phyloP scores from a whole-genome alignment of 1,140 invertebrate species.

The Drosophila ohnishii region DNA sequence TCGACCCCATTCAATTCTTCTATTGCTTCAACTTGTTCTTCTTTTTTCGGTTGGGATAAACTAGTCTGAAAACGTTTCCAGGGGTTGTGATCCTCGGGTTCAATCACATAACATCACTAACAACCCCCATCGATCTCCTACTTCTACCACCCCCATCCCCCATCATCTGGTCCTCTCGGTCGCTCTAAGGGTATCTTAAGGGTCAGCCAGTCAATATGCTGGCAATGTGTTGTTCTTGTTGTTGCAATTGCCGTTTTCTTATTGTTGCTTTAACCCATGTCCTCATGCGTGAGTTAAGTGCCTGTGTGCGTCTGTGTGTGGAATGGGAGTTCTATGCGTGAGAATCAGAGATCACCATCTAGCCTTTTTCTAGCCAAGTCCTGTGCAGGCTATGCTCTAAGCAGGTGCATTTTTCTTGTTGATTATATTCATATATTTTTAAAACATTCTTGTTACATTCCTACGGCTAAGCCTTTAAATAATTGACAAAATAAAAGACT shows the following conservation, averaged over 20 bases:
- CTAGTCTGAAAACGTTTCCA: slow-evolving; percentile 7
- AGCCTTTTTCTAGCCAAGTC: slow-evolving; percentile 19
- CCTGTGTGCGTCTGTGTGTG: slow-evolving; percentile 8
- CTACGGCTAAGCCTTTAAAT: not conserved
- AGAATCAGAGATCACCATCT: not conserved
- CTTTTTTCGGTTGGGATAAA: not conserved
- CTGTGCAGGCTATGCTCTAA: not conserved
- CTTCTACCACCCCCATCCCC: not conserved
- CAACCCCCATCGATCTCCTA: slow-evolving; percentile 26
- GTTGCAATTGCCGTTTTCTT: slow-evolving; percentile 15
- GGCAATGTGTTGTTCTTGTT: slow-evolving; percentile 57
- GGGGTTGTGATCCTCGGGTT: slow-evolving; percentile 24
- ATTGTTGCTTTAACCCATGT: slow-evolving; percentile 23
- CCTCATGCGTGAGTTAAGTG: slow-evolving; percentile 31
- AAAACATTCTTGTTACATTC: not conserved
- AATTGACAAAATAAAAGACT: not conserved
- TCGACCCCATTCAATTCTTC: not conserved
- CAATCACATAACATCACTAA: slow-evolving; percentile 1
- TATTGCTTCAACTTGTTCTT: too few species aligned
- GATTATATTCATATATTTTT: not conserved
- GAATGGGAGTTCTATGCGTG: slow-evolving; percentile 8
- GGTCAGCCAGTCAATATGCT: slow-evolving; percentile 42
- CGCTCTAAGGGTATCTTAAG: slow-evolving; percentile 31
- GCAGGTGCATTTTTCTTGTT: slow-evolving; percentile 4
- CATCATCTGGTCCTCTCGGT: slow-evolving; percentile 4